Base-by-base conservation (phyloP, 2,113 vertebrate species). In the Tragelaphus scriptus region DNA sequence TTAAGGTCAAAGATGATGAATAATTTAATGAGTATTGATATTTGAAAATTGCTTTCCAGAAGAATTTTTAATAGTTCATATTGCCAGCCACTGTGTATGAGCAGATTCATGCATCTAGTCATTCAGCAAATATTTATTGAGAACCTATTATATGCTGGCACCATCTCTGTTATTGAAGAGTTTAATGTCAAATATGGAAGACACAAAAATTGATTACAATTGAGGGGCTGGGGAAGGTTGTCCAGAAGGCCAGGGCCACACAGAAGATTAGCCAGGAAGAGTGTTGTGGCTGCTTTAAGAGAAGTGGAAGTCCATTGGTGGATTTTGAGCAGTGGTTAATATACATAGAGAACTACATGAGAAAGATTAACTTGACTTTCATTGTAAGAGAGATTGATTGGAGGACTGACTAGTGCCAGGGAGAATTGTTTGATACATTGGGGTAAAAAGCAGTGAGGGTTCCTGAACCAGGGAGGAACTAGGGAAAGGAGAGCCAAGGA, bases 1-100 rank as follows among this genome's bases (percentile, higher is more conserved):
- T 95, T 97, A 97, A 97, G 90, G 94, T 98, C 68, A 96, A 97
- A 94, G 85, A 85, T 97, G 87, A 90, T 96, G 53, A 97, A 65
- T 96, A 90, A 92, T 96, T 96, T 90, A 95, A 95, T 95, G 61
- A 98, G 89, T 91, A 80, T 91, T 97, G 84, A 95, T 91, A 95
- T 84, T 96, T 88, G 51, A 30, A 94, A 91, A 97, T 98, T 89
- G 95, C 87, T 90, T 85, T 88, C 16, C n/a, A 61, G 55, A 77
- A 90, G 30, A 88, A 55, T 55, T 97, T 98, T 95, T 95, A 49
- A 32, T 92, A 89, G 89, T 91, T 98, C 56, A 65, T 87, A 97
- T 93, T 30, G 11, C 25, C 71, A 94, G 32, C 32, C n/a, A 55
- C 8, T 40, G 5, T 14, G 0, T 53, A 59, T 71, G 84, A 71